phyloP scores from a whole-genome alignment of 2,113 vertebrate genomes.

The Scomber scombrus region DNA sequence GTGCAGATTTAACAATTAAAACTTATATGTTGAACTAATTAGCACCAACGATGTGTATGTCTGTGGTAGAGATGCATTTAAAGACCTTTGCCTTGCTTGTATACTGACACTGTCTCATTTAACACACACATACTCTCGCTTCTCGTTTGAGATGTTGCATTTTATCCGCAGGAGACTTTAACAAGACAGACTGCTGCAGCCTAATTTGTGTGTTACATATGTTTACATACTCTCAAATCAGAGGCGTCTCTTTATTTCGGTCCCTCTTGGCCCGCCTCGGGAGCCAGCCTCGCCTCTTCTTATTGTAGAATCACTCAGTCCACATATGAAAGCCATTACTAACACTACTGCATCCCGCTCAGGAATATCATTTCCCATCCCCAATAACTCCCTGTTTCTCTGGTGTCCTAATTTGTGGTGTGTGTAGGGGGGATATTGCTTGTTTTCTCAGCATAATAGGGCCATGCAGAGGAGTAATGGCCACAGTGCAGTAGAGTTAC shows the following conservation, averaged over 20 bases:
- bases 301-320: constrained; percentile 3
- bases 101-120: too few species aligned
- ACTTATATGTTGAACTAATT: too few species aligned
- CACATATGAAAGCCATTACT: constrained; percentile 37
- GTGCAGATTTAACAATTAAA: too few species aligned
- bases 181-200: not conserved
- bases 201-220: not conserved
- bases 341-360: constrained; percentile 15
- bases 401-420: constrained; percentile 36
- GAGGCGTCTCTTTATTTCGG: not conserved
- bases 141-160: not conserved
- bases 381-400: constrained; percentile 26
- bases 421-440: constrained; percentile 35
- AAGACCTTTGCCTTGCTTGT: too few species aligned
- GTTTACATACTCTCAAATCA: not conserved
- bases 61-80: too few species aligned
- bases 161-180: not conserved
- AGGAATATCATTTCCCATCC: constrained; percentile 13
- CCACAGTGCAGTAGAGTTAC: constrained; percentile 20
- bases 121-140: too few species aligned
- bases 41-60: too few species aligned
- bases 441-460: constrained; percentile 50
- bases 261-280: not conserved
- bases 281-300: not conserved
- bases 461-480: constrained; percentile 40